Evolutionary conservation across 37 sponge, comb jelly and placozoan species (phyloP), one percentile per base, ranked within the genome.

Genomic region (Diacarnus erythraeanus): DNA sequence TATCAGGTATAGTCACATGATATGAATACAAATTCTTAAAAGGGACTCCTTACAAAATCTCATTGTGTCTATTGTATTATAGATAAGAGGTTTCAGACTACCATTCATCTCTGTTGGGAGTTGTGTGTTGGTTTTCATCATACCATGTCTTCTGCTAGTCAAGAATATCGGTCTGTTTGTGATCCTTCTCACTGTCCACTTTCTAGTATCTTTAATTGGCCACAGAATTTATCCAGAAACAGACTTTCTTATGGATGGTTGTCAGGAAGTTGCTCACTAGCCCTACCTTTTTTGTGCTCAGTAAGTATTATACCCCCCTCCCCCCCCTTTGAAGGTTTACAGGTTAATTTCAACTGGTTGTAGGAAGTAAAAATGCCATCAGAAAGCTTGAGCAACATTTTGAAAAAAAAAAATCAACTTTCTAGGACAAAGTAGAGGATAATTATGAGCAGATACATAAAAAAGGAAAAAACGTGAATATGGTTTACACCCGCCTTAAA

Each of bases 11-110:
- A 30, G 10, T 12, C 38, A 9, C 22, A 12, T 38, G 29, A 69
- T 33, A 36, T 3, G n/a, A n/a, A n/a, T n/a, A n/a, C n/a, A n/a
- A n/a, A n/a, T n/a, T n/a, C n/a, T n/a, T n/a, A n/a, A n/a, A n/a
- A n/a, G n/a, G n/a, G n/a, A n/a, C n/a, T n/a, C n/a, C n/a, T n/a
- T n/a, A n/a, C n/a, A n/a, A n/a, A n/a, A n/a, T n/a, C 38, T 69
- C 38, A 38, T 69, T 33, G 10, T 38, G 37, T 15, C 51, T 15
- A 36, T 39, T 36, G 21, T 76, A 5, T 38, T 42, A 29, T 39
- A 86, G 86, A 26, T 51, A 51, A 80, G 80, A n/a, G 86, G 86
- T 26, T 86, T 86, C 59, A 60, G 15, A 30, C 60, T 86, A 33
- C 86, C 86, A 3, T 86, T 86, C 39, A 27, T 79, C 25, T 31